A percentile compares a stretch with the other conserved stretches of the same genome.
These are phyloP conservation scores for Autographa pulchrina DNA, from an alignment of 2,888 invertebrate genomes.

Conservation along the genomic window DNA sequence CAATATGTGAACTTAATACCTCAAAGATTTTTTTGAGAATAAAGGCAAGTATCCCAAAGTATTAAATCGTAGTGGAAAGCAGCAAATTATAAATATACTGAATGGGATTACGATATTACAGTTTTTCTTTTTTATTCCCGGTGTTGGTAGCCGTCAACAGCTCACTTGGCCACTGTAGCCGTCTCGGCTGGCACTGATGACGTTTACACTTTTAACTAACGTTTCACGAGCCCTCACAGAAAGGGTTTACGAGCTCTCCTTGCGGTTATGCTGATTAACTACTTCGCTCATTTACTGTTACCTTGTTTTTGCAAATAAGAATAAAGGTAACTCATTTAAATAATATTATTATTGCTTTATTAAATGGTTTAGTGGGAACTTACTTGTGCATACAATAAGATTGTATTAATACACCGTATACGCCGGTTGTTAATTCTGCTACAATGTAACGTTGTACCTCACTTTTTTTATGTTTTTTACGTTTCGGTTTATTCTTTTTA, in stretches of 20 bases:
- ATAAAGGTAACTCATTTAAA: constrained; percentile 16
- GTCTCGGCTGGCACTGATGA: constrained; percentile 52
- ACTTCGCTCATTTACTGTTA: constrained; percentile 34
- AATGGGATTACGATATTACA: constrained; percentile 9
- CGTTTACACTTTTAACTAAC: constrained; percentile 64
- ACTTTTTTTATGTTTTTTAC: background rate
- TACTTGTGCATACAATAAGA: background rate
- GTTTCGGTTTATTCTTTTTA: background rate
- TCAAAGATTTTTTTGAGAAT: too few species aligned
- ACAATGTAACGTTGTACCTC: background rate
- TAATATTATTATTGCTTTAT: background rate
- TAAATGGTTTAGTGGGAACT: background rate
- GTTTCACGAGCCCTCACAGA: constrained; percentile 52
- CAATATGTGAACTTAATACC: too few species aligned
- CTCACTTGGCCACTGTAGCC: constrained; percentile 53
- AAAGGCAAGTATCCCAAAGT: too few species aligned
- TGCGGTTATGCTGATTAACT: constrained; percentile 56
- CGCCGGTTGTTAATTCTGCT: background rate
- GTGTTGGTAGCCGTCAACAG: constrained; percentile 45
- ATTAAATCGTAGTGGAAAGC: background rate
- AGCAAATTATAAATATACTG: constrained; percentile 3
- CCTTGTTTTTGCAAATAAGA: constrained; percentile 19
- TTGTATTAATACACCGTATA: background rate
- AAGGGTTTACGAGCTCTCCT: constrained; percentile 53
- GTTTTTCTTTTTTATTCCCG: constrained; percentile 53